Evolutionary conservation across 2,888 invertebrate species (phyloP), one percentile per base, ranked within the genome.

Genomic region (Eupithecia vulgata): DNA sequence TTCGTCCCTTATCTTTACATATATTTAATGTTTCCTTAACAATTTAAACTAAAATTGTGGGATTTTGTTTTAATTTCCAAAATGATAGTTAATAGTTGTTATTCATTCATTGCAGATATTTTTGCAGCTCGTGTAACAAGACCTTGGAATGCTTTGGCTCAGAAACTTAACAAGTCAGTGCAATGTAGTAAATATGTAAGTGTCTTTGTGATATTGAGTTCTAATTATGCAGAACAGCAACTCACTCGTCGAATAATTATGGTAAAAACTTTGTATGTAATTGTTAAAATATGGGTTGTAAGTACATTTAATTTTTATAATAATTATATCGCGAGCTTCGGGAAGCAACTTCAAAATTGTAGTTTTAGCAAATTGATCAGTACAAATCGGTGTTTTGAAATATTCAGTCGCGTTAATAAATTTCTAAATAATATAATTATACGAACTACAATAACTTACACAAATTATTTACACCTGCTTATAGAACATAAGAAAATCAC

Each of bases 401-500:
- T 37, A 83, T 87, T 91, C 91, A 92, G 91, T 92, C 90, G 85
- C 88, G 82, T 88, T 85, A 86, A 87, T 85, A 87, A 30, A 82
- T 85, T 88, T 87, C 84, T 81, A 90, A 92, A 90, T 86, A 85
- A 88, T 85, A 84, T 85, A 83, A 85, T 85, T 82, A 85, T 87
- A 88, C 87, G 78, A 85, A 87, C 86, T 88, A 90, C 83, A 79
- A 84, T 89, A 91, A 90, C 91, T 92, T 91, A 93, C 86, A 87
- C 79, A 91, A 91, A 90, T 86, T 94, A 93, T 93, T 91, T 94
- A 94, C 93, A 94, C 83, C 84, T 81, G 88, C 85, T 88, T 87
- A 85, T 72, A 85, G 80, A 90, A 87, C 83, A 78, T 86, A 90
- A 86, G 84, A 87, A 81, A 90, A 86, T 89, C 87, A 88, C 88